These are phyloP conservation scores for Tineola bisselliella DNA, from an alignment of 2,888 invertebrate genomes.

Conservation along the genomic window DNA sequence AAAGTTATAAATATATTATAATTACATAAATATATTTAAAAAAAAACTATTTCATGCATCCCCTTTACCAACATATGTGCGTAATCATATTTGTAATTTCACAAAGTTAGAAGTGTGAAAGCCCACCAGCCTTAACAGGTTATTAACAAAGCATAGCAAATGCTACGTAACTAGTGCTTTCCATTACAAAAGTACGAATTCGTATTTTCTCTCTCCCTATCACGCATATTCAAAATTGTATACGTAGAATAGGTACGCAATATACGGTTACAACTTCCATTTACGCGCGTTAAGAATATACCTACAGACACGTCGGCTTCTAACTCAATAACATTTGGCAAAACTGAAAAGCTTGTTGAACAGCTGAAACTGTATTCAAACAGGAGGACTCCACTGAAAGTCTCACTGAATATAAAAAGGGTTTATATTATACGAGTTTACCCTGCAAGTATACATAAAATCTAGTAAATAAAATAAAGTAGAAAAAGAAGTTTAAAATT, in stretches of 20 bases:
- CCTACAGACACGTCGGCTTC: background rate
- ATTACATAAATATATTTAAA: background rate
- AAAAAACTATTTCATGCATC: background rate
- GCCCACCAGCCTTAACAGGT: background rate
- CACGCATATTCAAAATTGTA: background rate
- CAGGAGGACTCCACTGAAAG: background rate
- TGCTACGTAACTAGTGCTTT: background rate
- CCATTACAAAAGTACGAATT: background rate
- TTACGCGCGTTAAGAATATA: background rate
- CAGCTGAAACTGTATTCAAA: slow-evolving; percentile 8
- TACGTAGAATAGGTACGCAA: background rate
- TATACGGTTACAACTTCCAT: background rate
- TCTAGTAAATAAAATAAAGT: too few relatives aligned
- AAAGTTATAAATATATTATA: too few relatives aligned
- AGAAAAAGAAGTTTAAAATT: too few relatives aligned
- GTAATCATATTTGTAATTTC: slow-evolving; percentile 4
- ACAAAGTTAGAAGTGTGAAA: background rate
- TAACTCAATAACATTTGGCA: slow-evolving; percentile 11
- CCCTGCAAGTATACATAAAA: too few relatives aligned
- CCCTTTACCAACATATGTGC: background rate
- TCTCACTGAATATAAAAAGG: background rate
- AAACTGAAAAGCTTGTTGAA: slow-evolving; percentile 8
- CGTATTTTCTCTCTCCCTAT: background rate
- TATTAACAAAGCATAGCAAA: background rate
- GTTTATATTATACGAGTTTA: background rate